A percentile compares a stretch with the other conserved stretches of the same genome.
phyloP scores from a whole-genome alignment of 1,140 invertebrate genomes.

The Aphaenogaster floridana region DNA sequence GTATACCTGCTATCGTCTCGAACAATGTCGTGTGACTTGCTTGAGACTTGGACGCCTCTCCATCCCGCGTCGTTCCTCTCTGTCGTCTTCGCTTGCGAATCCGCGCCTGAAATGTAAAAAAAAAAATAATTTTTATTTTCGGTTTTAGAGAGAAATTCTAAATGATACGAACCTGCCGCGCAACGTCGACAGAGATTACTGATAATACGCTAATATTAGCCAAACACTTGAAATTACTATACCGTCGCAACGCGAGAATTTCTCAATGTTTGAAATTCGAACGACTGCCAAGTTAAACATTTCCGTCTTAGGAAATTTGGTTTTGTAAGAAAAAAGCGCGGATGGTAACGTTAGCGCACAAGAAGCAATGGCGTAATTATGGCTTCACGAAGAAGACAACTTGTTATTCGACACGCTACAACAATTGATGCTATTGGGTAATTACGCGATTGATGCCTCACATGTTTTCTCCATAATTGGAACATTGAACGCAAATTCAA shows the following conservation, averaged over 20 bases:
- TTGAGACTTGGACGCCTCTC: slow-evolving; percentile 53
- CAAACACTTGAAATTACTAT: neutral
- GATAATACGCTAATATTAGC: neutral
- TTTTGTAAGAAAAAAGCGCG: slow-evolving; percentile 24
- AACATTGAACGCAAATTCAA: neutral
- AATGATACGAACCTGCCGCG: neutral
- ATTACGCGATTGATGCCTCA: slow-evolving; percentile 27
- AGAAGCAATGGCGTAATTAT: slow-evolving; percentile 18
- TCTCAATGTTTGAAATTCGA: slow-evolving; percentile 13
- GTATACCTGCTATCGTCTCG: slow-evolving; percentile 84
- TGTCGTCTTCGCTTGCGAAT: slow-evolving; percentile 5
- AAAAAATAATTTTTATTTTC: neutral
- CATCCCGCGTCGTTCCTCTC: slow-evolving; percentile 39
- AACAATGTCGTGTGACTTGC: slow-evolving; percentile 66
- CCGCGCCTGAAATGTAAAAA: slow-evolving; percentile 54
- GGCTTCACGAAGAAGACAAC: neutral
- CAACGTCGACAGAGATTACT: neutral
- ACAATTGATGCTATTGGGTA: slow-evolving; percentile 36
- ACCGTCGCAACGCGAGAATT: neutral
- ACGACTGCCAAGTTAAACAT: neutral
- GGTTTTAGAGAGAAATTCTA: neutral
- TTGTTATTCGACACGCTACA: slow-evolving; percentile 24
- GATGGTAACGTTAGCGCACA: neutral
- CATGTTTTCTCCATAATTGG: slow-evolving; percentile 44
- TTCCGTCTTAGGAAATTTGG: slow-evolving; percentile 47